These are phyloP conservation scores for Bradynema listronoti DNA, from an alignment of 1,140 invertebrate genomes.

Conservation along the genomic window DNA sequence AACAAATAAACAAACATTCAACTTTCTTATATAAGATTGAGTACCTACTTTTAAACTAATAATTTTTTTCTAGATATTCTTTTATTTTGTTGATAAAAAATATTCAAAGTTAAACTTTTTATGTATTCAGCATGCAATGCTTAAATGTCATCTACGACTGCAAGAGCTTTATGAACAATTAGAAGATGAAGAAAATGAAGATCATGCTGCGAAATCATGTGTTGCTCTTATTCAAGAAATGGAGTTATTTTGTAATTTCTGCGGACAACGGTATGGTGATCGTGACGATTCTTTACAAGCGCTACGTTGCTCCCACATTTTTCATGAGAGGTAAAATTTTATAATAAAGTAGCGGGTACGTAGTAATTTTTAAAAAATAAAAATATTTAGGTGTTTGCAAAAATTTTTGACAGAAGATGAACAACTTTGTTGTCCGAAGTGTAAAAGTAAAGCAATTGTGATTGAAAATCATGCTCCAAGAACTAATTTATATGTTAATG, in stretches of 20 bases:
- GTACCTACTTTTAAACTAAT: too few species aligned
- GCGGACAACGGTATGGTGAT: conserved; percentile 52
- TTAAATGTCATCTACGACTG: conserved; percentile 53
- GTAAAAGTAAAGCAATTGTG: conserved; percentile 5
- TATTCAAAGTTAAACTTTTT: conserved; percentile 20
- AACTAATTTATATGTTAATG: neutral
- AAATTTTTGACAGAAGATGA: conserved; percentile 17
- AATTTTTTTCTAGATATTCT: conserved; percentile 8
- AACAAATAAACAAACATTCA: too few species aligned
- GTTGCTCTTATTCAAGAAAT: conserved; percentile 52
- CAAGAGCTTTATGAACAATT: conserved; percentile 50
- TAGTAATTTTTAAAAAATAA: conserved; percentile 15
- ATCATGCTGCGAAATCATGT: conserved; percentile 36
- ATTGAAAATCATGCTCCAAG: conserved; percentile 1
- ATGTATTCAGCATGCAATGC: conserved; percentile 49
- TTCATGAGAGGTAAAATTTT: conserved; percentile 47
- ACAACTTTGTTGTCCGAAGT: neutral
- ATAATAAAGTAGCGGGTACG: neutral
- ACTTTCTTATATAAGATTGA: too few species aligned
- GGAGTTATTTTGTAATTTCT: conserved; percentile 58
- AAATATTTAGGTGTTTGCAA: conserved; percentile 33
- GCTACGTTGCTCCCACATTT: conserved; percentile 56
- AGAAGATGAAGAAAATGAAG: conserved; percentile 46
- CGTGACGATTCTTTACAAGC: conserved; percentile 53
- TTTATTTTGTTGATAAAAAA: conserved; percentile 12